Base-by-base conservation (phyloP, 2,797 vertebrate genomes). In the Neosalanx taihuensis region DNA sequence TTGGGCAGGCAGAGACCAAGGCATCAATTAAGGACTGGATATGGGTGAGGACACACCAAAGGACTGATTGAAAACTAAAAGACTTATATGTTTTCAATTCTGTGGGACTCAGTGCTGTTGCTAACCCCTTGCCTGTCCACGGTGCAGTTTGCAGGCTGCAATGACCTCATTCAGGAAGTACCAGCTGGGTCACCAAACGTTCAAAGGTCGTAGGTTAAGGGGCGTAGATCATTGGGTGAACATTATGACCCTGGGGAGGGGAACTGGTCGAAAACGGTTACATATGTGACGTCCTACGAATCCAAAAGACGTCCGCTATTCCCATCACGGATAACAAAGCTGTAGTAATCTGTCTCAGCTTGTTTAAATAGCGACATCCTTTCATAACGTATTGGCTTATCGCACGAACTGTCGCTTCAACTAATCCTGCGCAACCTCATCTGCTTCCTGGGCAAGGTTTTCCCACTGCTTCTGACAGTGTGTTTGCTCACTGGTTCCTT, bases 1-100 rank as follows among this genome's bases (percentile, higher is more conserved):
- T 26, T 62, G 60, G 29, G 15, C 30, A 62, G 29, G 6, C 70
- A 13, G 6, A 31, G 20, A 74, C 51, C 18, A n/a, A n/a, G 41
- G 77, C 61, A 70, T 71, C 79, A 82, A 83, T 85, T 79, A 83
- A 49, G 78, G 72, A 74, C 5, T 3, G 69, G 72, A 51, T n/a
- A 69, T 1, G 26, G 79, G 69, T 81, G 74, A 37, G n/a, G 46
- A 30, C 46, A 37, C 6, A 33, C 30, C 13, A 1, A 46, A 62
- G 60, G 29, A 62, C 51, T 56, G 51, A 56, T 56, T n/a, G 15
- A n/a, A 56, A 56, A n/a, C 51, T n/a, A 10, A 49, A 35, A 35
- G 33, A 4, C 33, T 46, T 10, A 10, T 12, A 46, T 12, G 41
- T 46, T 46, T 3, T 46, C 41, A 46, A 46, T 46, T 46, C 41